Evolutionary conservation across 2,888 invertebrate genomes (phyloP).

Genomic region (Ceramica pisi): DNA sequence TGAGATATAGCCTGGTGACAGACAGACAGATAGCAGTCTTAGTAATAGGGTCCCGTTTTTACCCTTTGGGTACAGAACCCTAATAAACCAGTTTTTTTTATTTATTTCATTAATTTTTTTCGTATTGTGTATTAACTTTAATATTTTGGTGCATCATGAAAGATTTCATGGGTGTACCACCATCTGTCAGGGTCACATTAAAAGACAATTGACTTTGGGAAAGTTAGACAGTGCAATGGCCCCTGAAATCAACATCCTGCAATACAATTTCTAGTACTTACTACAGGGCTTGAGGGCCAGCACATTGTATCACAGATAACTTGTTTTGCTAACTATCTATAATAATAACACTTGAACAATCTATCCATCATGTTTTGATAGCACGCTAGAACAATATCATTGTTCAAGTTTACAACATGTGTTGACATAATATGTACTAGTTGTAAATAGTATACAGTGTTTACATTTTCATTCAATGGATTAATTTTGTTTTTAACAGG

Average conservation of each 20-base stretch:
- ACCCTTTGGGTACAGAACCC: too few species aligned
- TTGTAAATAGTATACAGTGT: slow-evolving; percentile 28
- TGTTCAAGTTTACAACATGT: slow-evolving; percentile 48
- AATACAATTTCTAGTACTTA: not conserved
- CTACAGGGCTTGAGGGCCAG: not conserved
- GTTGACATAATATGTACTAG: slow-evolving; percentile 21
- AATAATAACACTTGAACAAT: slow-evolving; percentile 35
- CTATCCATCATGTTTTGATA: slow-evolving; percentile 53
- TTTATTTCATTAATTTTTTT: too few species aligned
- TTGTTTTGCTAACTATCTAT: slow-evolving; percentile 27
- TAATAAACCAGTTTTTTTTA: too few species aligned
- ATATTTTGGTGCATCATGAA: too few species aligned
- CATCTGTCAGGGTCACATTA: too few species aligned
- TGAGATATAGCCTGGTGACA: too few species aligned
- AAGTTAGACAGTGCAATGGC: too few species aligned
- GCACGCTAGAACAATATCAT: slow-evolving; percentile 46
- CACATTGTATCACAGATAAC: slow-evolving; percentile 11
- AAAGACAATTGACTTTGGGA: too few species aligned
- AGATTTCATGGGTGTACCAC: too few species aligned
- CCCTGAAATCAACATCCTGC: not conserved
- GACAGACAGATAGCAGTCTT: too few species aligned
- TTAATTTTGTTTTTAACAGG: slow-evolving; percentile 11
- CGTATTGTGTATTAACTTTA: too few species aligned
- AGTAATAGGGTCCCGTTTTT: too few species aligned
- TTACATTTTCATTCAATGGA: slow-evolving; percentile 22